phyloP scores from a whole-genome alignment of 2,113 vertebrate genomes.

The Istiophorus platypterus region DNA sequence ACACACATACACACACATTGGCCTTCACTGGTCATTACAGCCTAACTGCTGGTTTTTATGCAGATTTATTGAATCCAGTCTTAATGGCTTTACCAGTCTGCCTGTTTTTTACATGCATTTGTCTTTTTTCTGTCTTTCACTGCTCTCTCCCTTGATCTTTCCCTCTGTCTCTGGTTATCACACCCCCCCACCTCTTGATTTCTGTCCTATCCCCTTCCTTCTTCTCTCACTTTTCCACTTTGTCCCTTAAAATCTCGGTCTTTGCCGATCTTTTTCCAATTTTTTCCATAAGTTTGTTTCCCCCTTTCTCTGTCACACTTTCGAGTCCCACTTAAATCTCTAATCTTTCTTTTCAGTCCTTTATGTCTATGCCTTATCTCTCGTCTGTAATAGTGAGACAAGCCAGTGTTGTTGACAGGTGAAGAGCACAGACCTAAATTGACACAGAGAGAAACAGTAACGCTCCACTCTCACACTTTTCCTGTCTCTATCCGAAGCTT shows the following conservation, averaged over 20 bases:
- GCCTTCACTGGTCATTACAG: constrained; percentile 64
- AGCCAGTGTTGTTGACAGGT: constrained; percentile 43
- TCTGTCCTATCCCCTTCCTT: background rate
- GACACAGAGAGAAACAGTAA: constrained; percentile 15
- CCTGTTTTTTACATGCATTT: constrained; percentile 41
- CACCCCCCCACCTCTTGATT: constrained; percentile 1
- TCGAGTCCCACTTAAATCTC: too few relatives aligned
- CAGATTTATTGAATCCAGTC: constrained; percentile 79
- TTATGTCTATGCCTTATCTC: constrained; percentile 19
- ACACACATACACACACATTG: constrained; percentile 34
- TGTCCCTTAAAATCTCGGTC: constrained; percentile 16
- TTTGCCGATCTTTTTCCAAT: background rate
- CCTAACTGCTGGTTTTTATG: constrained; percentile 74
- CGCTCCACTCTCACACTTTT: constrained; percentile 8
- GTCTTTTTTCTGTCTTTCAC: constrained; percentile 48
- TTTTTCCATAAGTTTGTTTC: constrained; percentile 1
- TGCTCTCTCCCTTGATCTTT: constrained; percentile 57
- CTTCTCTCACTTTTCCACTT: background rate
- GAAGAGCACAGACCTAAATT: constrained; percentile 42
- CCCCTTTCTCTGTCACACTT: background rate
- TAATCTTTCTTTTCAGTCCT: background rate
- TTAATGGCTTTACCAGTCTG: constrained; percentile 76
- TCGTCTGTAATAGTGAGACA: constrained; percentile 27
- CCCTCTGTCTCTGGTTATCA: constrained; percentile 41
- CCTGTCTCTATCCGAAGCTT: constrained; percentile 19